Conservation (phyloP, 2,888 invertebrate species). For the Nephrotoma guestfalica region DNA sequence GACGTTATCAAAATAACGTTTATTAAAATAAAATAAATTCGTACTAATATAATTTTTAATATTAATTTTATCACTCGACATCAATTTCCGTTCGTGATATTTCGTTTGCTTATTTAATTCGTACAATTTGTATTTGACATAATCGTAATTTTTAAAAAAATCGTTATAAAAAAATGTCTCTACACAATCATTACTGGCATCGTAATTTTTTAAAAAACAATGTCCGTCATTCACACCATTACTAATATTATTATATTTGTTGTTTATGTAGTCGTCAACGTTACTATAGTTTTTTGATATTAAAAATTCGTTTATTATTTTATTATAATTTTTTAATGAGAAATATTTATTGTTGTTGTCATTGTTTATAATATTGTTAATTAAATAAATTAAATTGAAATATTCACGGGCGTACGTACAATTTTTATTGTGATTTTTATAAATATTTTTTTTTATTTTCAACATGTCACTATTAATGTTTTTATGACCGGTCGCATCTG, state of each 20-base stretch:
- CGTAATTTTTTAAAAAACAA: not conserved
- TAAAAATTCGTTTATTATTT: constrained; percentile 23
- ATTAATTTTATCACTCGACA: not conserved
- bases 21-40: not conserved
- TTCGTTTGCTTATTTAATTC: not conserved
- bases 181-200: not conserved
- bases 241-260: constrained; percentile 26
- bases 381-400: constrained; percentile 3
- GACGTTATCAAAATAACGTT: not conserved
- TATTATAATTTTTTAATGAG: constrained; percentile 20
- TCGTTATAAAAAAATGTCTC: constrained; percentile 8
- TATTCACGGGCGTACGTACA: not conserved
- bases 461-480: not conserved
- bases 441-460: not conserved
- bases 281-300: constrained; percentile 20
- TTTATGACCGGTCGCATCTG: not conserved
- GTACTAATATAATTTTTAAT: not conserved
- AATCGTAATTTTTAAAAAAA: constrained; percentile 5
- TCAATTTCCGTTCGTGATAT: not conserved
- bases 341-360: constrained; percentile 20
- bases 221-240: constrained; percentile 6
- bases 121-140: not conserved
- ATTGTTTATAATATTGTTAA: constrained; percentile 13
- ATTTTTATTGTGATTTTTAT: constrained; percentile 1
- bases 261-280: constrained; percentile 23